These are phyloP conservation scores for Paratilapia polleni DNA, from an alignment of 2,113 vertebrate genomes.

Conservation along the genomic window DNA sequence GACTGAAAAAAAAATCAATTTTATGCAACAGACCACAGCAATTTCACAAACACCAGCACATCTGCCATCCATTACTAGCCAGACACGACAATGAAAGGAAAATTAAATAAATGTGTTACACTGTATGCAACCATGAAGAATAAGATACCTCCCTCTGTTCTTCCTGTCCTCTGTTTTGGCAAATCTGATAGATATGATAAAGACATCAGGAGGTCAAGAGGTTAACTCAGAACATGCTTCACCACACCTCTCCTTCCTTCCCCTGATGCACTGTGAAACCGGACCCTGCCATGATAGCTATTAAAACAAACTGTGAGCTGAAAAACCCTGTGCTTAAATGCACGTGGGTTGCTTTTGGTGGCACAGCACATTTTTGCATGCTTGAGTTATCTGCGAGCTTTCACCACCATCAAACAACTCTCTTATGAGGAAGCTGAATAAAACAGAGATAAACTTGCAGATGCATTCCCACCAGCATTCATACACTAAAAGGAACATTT, in stretches of 20 bases:
- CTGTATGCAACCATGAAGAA: slow-evolving; percentile 45
- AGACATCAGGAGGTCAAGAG: slow-evolving; percentile 56
- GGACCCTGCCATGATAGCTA: slow-evolving; percentile 27
- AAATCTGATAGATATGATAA: slow-evolving; percentile 45
- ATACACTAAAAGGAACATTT: slow-evolving; percentile 5
- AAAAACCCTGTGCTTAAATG: slow-evolving; percentile 6
- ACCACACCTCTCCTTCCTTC: slow-evolving; percentile 10
- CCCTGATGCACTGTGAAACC: slow-evolving; percentile 13
- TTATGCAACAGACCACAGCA: slow-evolving; percentile 41
- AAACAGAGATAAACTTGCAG: background rate
- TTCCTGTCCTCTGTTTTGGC: slow-evolving; percentile 40
- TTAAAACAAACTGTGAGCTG: slow-evolving; percentile 52
- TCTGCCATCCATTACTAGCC: slow-evolving; percentile 68
- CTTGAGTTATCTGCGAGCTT: background rate
- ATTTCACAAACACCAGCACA: slow-evolving; percentile 60
- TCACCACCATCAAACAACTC: background rate
- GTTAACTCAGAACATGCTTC: slow-evolving; percentile 67
- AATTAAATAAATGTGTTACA: slow-evolving; percentile 69
- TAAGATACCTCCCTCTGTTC: slow-evolving; percentile 46
- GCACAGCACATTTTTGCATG: background rate
- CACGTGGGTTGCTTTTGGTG: slow-evolving; percentile 28
- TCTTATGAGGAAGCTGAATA: background rate
- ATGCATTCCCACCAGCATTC: background rate
- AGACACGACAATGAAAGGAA: slow-evolving; percentile 65
- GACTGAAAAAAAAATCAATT: slow-evolving; percentile 16